A percentile compares a stretch with the other conserved stretches of the same genome.
These are phyloP conservation scores for Cottoperca gobio DNA, from an alignment of 2,797 vertebrate genomes.

Conservation along the genomic window DNA sequence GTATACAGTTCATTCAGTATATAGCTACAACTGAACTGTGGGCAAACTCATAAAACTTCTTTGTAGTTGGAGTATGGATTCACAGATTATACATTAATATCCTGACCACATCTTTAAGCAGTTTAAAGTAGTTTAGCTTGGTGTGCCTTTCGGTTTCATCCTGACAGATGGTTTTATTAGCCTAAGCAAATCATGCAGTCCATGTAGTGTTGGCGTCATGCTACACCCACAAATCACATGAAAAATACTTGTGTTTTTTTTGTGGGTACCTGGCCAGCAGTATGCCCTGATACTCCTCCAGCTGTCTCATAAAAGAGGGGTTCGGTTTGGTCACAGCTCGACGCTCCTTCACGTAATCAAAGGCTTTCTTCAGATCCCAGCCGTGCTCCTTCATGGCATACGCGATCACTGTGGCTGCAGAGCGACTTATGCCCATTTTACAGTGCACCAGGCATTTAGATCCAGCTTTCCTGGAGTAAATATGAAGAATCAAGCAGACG, in stretches of 20 bases:
- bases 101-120: background rate
- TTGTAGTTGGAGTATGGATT: background rate
- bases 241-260: background rate
- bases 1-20: too few relatives aligned
- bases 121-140: background rate
- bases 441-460: constrained; percentile 98
- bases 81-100: background rate
- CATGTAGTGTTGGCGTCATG: background rate
- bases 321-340: constrained; percentile 96
- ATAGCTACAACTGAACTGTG: background rate
- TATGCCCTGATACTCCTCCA: constrained; percentile 98
- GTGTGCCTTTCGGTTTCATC: background rate
- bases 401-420: constrained; percentile 95
- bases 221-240: background rate
- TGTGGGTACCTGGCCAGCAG: constrained; percentile 91
- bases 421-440: constrained; percentile 98
- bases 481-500: background rate
- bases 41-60: too few relatives aligned
- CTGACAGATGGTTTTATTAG: background rate
- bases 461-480: constrained; percentile 88
- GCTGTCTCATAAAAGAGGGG: constrained; percentile 97
- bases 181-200: background rate
- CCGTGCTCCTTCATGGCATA: constrained; percentile 98
- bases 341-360: constrained; percentile 94
- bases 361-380: constrained; percentile 95